Conservation (phyloP, 2,113 vertebrate species). For the Electrona antarctica region DNA sequence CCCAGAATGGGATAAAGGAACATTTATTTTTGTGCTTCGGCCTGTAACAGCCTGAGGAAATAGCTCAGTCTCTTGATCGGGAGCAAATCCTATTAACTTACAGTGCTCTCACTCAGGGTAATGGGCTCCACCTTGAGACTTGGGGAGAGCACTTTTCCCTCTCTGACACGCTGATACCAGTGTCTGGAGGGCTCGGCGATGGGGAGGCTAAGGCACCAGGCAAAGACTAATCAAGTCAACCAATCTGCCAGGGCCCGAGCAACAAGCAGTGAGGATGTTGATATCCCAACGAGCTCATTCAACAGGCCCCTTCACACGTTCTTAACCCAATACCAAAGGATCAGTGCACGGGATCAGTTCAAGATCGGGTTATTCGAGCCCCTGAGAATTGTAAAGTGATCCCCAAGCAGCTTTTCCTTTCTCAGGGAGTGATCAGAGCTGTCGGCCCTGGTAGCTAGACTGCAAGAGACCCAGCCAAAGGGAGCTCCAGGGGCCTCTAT, state of each 20-base stretch:
- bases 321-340: constrained; percentile 72
- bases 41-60: constrained; percentile 79
- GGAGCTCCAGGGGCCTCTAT: constrained; percentile 64
- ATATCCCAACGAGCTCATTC: constrained; percentile 70
- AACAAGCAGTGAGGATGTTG: constrained; percentile 73
- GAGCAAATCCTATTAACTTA: constrained; percentile 81
- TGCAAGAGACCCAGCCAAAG: constrained; percentile 51
- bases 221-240: constrained; percentile 75
- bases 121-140: constrained; percentile 76
- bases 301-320: constrained; percentile 76
- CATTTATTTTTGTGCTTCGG: constrained; percentile 78
- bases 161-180: constrained; percentile 68
- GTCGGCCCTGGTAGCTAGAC: constrained; percentile 57
- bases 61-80: constrained; percentile 75
- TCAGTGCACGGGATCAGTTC: constrained; percentile 71
- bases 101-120: constrained; percentile 76
- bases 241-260: constrained; percentile 64
- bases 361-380: constrained; percentile 76
- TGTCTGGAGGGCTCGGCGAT: constrained; percentile 66
- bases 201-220: constrained; percentile 59
- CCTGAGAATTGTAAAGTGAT: constrained; percentile 79
- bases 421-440: constrained; percentile 69
- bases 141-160: constrained; percentile 61
- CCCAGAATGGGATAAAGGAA: no score
- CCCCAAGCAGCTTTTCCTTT: constrained; percentile 72